phyloP scores from a whole-genome alignment of 1,140 invertebrate genomes.

The Arctopsyche grandis region DNA sequence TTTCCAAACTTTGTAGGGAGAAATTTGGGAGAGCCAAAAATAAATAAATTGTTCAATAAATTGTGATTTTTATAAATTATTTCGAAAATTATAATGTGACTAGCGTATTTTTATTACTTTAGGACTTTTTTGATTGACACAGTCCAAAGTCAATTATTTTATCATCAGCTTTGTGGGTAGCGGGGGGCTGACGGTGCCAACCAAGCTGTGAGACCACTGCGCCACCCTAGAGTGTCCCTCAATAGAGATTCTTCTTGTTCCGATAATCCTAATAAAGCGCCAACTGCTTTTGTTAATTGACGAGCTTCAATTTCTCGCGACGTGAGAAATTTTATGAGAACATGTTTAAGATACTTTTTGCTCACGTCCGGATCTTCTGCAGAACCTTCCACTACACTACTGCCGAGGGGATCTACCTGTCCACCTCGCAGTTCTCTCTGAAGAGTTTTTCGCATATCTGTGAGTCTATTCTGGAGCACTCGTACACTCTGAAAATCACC shows the following conservation, averaged over 20 bases:
- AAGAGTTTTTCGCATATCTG: conserved; percentile 90
- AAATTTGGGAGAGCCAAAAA: no score
- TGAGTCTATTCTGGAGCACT: conserved; percentile 84
- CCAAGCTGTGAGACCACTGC: conserved; percentile 82
- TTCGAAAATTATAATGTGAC: no score
- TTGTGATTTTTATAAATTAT: no score
- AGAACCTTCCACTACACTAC: conserved; percentile 63
- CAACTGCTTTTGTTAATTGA: conserved; percentile 88
- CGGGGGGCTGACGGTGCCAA: conserved; percentile 57
- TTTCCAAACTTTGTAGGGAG: no score
- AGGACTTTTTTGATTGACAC: no score
- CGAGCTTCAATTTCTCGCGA: conserved; percentile 88
- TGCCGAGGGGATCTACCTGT: conserved; percentile 57
- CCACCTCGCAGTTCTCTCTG: conserved; percentile 82
- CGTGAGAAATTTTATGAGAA: conserved; percentile 91
- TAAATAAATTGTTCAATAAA: no score
- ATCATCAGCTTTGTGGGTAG: conserved; percentile 48
- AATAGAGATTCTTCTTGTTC: conserved; percentile 88
- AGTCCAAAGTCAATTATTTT: background rate
- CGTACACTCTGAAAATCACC: conserved; percentile 84
- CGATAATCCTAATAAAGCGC: conserved; percentile 84
- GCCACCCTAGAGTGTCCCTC: conserved; percentile 88
- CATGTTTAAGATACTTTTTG: conserved; percentile 83
- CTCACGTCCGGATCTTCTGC: conserved; percentile 80
- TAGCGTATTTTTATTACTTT: no score